Base-by-base conservation (phyloP, 2,888 invertebrate genomes). In the Brachyptera risi region DNA sequence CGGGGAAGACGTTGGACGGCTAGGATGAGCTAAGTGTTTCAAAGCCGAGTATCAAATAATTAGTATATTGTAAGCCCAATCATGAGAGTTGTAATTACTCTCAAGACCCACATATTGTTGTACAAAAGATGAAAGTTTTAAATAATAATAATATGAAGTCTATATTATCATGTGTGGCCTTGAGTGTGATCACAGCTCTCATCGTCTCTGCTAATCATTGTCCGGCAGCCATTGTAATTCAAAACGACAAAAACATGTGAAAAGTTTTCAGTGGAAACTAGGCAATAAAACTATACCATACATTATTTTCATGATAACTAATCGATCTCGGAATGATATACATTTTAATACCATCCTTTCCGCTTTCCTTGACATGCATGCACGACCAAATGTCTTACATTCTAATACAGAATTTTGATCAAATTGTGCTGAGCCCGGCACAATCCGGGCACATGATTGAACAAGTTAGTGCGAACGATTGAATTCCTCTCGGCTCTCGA, bases 211-310 rank as follows among this genome's bases (percentile, higher is more conserved):
- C n/a, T 54, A 44, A 57, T 58, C 42, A 58, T 61, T 51, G 38
- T 50, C 51, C 57, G 40, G 57, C 51, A 58, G 58, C 61, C 58
- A 58, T 58, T 49, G 58, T 61, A 58, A n/a, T n/a, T 61, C 58
- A 21, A 50, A 60, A 61, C 5, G 5, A 31, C 23, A 59, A 27
- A 47, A 62, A 56, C 37, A 54, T 56, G 38, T 42, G 54, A 62
- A 62, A 62, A 59, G 56, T 59, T 62, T 62, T 59, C 49, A 62
- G 40, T 62, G 56, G 56, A 62, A 62, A 62, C 76, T 77, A 77
- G 77, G 76, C 76, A 77, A 77, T 77, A 77, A 74, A 73, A 73
- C 73, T 65, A 63, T 63, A 66, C 63, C 77, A 76, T 76, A 77
- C 75, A 76, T 76, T 77, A 77, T 77, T 77, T 77, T 77, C 76